A percentile compares a stretch with the other conserved stretches of the same genome.
phyloP scores from a whole-genome alignment of 2,888 invertebrate genomes.

The Drosophila sordidula region DNA sequence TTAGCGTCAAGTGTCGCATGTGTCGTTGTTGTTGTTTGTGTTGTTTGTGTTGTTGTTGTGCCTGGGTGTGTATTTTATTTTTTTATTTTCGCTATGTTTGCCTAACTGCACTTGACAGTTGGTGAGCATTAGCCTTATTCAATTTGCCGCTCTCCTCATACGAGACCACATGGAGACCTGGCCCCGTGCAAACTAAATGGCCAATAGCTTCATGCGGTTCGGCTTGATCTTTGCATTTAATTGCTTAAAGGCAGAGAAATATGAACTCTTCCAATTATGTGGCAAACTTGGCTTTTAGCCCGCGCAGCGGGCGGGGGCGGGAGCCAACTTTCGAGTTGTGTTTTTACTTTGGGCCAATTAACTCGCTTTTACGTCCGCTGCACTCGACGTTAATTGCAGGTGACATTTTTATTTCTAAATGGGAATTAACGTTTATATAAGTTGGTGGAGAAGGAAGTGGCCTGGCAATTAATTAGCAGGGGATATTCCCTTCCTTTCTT shows the following conservation, averaged over 20 bases:
- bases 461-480: background rate
- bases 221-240: constrained; percentile 67
- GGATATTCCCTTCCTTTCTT: background rate
- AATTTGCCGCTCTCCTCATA: constrained; percentile 56
- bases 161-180: background rate
- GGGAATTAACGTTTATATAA: background rate
- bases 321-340: background rate
- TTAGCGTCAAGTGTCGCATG: constrained; percentile 76
- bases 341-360: background rate
- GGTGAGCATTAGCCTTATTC: constrained; percentile 78
- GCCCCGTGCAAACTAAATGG: constrained; percentile 43
- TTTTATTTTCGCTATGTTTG: constrained; percentile 62
- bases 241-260: constrained; percentile 49
- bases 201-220: constrained; percentile 30
- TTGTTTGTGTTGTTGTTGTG: constrained; percentile 28
- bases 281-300: constrained; percentile 49
- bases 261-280: constrained; percentile 53
- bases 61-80: constrained; percentile 17
- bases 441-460: background rate
- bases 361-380: constrained; percentile 46
- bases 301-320: background rate
- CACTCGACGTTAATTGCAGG: constrained; percentile 57
- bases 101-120: constrained; percentile 80
- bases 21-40: constrained; percentile 40
- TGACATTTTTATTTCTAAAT: constrained; percentile 17